Base-by-base conservation (phyloP, 2,113 vertebrate genomes). In the Philantomba maxwellii region DNA sequence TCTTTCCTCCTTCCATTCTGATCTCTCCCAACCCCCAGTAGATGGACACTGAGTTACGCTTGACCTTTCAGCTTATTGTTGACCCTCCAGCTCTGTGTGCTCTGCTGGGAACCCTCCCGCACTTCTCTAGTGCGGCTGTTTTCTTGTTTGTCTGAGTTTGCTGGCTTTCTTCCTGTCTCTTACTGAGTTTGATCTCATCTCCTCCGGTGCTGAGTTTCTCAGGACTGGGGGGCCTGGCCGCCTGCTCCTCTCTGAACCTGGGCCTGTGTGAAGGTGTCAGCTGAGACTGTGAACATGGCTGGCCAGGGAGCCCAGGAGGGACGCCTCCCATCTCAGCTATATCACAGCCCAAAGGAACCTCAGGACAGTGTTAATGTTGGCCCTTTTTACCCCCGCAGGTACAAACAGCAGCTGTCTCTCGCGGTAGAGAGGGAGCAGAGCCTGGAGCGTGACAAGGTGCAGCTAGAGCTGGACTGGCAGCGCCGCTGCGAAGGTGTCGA, bases 381-480 rank as follows among this genome's bases (percentile, higher is more conserved):
- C 3, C 25, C 14, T 30, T 8, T 55, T 30, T 4, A 2, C 2
- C 43, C 70, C 96, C 1, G 0, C 64, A 99, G 99, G 97, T 99
- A 99, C 95, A 98, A 99, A 75, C 98, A 99, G 90, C 98, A 99
- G 90, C 94, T 99, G 89, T 96, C 97, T 39, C 93, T 95, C 62
- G 98, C 98, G 2, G 82, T 98, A 66, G 97, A 99, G 75, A 97
- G 49, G 96, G 99, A 99, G 92, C 93, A 87, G 94, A 93, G 87
- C 86, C 98, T 99, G 58, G 98, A 99, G 91, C 98, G 98, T 33
- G 98, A 95, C 5, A 97, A 98, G 94, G 98, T 98, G 15, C 99
- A 99, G 97, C 62, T 98, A 80, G 98, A 99, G 96, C 92, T 99
- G 84, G 99, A 99, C 97, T 99, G 99, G 99, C 99, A 99, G 97